Conservation (phyloP, 2,797 vertebrate species). For the Eospalax fontanierii region DNA sequence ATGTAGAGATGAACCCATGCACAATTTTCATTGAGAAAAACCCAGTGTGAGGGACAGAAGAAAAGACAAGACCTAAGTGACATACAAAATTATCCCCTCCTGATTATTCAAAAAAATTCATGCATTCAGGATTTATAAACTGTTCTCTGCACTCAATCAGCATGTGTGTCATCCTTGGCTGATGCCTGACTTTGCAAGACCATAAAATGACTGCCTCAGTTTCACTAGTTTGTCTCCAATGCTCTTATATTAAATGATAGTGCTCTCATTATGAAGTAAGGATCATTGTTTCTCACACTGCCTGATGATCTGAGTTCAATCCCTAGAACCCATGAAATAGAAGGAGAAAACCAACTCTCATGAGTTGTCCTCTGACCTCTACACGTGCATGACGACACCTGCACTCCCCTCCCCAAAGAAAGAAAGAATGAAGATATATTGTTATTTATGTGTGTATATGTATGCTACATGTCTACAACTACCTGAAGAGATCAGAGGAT, state of each 20-base stretch:
- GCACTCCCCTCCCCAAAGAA: too few relatives aligned
- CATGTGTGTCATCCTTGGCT: not conserved
- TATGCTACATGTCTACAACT: too few relatives aligned
- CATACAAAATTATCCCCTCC: not conserved
- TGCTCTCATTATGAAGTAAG: not conserved
- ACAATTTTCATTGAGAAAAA: not conserved
- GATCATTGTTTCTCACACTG: not conserved
- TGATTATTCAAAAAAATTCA: not conserved
- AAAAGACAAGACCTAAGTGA: not conserved
- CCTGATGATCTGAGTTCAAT: too few relatives aligned
- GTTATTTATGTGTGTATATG: too few relatives aligned
- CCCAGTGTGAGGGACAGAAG: not conserved
- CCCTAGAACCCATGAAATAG: too few relatives aligned
- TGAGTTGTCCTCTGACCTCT: too few relatives aligned
- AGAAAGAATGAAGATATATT: too few relatives aligned
- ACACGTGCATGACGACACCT: too few relatives aligned
- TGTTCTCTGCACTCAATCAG: not conserved
- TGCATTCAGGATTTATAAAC: not conserved
- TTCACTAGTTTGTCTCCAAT: not conserved
- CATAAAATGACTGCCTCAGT: not conserved
- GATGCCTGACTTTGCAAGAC: not conserved
- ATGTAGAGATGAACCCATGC: too few relatives aligned
- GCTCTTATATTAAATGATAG: not conserved
- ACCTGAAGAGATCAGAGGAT: too few relatives aligned
- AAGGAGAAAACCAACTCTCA: too few relatives aligned